Base-by-base conservation (phyloP, 2,797 vertebrate species). In the Ambastaia sidthimunki region DNA sequence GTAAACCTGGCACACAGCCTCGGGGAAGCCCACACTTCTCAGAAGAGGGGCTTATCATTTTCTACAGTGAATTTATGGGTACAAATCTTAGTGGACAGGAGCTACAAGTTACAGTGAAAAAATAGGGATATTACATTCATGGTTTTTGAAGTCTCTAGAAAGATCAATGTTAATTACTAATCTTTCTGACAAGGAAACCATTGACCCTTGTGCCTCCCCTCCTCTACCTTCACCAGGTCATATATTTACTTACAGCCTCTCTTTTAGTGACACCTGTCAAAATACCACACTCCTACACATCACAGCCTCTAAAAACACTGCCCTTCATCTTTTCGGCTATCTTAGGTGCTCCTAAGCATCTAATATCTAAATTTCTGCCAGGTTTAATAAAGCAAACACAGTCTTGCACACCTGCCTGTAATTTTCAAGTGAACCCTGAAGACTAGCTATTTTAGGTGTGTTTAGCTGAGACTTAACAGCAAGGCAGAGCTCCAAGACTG, bases 1-100 rank as follows among this genome's bases (percentile, higher is more conserved):
- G 50, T 78, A 74, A 74, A 69, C n/a, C 78, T 16, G 16, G 50
- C 50, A 67, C 68, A 81, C 52, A 41, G 76, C 71, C 63, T 73
- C 63, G 52, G 78, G 63, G 34, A 77, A 63, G 60, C 67, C 59
- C 70, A 71, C 28, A 23, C 23, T 63, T 48, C 65, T 28, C 66
- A 41, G 47, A 25, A 23, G n/a, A 78, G 41, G 41, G 37, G 76
- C 41, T 62, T 25, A 44, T 41, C 25, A 25, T 60, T 70, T 41
- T 78, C 54, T 70, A 15, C 7, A 67, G 50, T 60, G 59, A 55
- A 62, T 55, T 59, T 54, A 34, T 54, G 71, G 50, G 57, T 59
- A 69, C 34, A 78, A 34, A 77, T 63, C 59, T 67, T 69, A 50
- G 37, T n/a, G 18, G 48, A 72, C 70, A 48, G 21, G 15, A 31